These are phyloP conservation scores for Cosmia trapezina DNA, from an alignment of 2,888 invertebrate genomes.

Conservation along the genomic window DNA sequence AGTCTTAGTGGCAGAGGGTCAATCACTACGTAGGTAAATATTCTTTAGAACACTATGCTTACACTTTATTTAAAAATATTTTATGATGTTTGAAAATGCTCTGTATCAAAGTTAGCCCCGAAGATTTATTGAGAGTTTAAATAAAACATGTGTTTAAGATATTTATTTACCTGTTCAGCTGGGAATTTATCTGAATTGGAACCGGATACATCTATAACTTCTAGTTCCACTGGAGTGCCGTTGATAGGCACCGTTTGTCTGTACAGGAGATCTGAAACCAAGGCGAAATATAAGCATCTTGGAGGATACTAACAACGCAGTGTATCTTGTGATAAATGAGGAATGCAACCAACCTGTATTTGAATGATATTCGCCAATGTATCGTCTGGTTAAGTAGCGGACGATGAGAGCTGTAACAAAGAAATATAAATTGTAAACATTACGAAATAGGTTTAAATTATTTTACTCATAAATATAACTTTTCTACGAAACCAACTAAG, in stretches of 20 bases:
- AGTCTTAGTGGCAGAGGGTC: constrained; percentile 25
- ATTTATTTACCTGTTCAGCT: constrained; percentile 88
- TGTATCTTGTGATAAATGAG: constrained; percentile 9
- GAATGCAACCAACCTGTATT: constrained; percentile 92
- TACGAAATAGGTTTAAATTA: background rate
- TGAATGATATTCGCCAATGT: constrained; percentile 95
- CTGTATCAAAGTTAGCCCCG: constrained; percentile 10
- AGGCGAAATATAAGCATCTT: constrained; percentile 51
- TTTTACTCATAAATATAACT: background rate
- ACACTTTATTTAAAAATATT: constrained; percentile 16
- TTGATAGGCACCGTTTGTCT: constrained; percentile 93
- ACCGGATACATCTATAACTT: constrained; percentile 95
- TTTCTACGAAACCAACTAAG: background rate
- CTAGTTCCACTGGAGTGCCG: constrained; percentile 93
- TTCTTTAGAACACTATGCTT: constrained; percentile 16
- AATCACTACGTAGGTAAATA: constrained; percentile 24
- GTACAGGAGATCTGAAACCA: constrained; percentile 93
- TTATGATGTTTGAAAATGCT: constrained; percentile 14
- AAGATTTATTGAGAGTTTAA: constrained; percentile 22
- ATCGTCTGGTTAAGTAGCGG: constrained; percentile 94
- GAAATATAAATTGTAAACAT: constrained; percentile 14
- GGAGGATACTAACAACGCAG: constrained; percentile 19
- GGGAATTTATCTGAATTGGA: constrained; percentile 92
- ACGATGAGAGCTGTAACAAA: constrained; percentile 93
- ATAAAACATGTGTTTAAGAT: constrained; percentile 25